phyloP scores from a whole-genome alignment of 2,113 vertebrate species.

The Gymnogyps californianus region DNA sequence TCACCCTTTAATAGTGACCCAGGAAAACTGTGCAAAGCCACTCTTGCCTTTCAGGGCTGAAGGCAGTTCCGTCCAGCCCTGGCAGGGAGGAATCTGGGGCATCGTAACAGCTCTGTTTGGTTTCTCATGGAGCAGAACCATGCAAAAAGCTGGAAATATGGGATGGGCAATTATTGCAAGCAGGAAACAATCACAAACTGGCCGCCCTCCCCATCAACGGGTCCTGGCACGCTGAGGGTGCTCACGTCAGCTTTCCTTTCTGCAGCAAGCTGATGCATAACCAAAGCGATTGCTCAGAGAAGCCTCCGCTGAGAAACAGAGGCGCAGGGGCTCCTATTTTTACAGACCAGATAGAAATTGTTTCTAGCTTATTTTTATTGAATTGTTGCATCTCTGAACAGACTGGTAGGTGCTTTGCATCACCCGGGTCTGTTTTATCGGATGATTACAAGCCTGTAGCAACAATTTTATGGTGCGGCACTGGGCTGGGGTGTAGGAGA shows the following conservation, averaged over 20 bases:
- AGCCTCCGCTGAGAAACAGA: neutral
- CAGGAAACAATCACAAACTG: neutral
- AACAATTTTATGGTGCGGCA: accelerated
- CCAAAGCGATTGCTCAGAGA: neutral
- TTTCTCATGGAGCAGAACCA: neutral
- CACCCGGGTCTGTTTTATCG: neutral
- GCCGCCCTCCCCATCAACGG: accelerated
- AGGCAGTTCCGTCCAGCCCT: neutral
- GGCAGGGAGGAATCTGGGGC: neutral
- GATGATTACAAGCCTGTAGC: accelerated
- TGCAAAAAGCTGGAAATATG: neutral
- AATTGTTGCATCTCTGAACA: neutral
- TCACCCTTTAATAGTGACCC: neutral
- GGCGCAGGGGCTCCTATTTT: neutral
- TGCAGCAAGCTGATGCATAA: neutral
- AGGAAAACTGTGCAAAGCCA: neutral
- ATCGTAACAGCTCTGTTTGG: neutral
- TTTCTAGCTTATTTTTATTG: neutral
- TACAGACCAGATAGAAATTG: neutral
- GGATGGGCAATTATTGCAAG: neutral
- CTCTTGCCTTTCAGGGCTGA: neutral
- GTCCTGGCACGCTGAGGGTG: accelerated
- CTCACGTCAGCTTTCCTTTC: neutral
- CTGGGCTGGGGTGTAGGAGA: neutral
- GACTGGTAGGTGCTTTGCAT: neutral